phyloP scores from a whole-genome alignment of 2,797 vertebrate species.

The Periophthalmus magnuspinnatus region DNA sequence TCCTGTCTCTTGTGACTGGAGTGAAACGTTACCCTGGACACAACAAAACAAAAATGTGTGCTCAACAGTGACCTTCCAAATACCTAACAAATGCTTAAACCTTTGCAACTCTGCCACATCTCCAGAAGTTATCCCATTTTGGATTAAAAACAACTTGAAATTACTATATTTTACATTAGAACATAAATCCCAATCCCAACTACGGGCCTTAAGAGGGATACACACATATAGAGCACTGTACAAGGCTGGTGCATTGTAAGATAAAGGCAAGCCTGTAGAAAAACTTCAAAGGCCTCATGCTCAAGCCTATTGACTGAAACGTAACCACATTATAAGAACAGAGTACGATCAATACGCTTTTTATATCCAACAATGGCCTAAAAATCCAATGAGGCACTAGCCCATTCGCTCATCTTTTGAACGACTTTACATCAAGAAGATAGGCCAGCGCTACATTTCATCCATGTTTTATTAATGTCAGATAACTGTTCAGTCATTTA shows the following conservation, averaged over 20 bases:
- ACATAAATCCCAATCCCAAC: not conserved
- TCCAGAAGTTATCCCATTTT: no score
- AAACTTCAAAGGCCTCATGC: not conserved
- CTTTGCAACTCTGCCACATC: no score
- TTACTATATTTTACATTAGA: no score
- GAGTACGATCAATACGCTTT: constrained; percentile 19
- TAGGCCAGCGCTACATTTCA: not conserved
- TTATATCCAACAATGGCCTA: constrained; percentile 37
- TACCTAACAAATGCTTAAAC: no score
- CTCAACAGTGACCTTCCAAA: no score
- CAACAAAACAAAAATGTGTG: no score
- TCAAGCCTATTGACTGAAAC: not conserved
- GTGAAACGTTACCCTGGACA: no score
- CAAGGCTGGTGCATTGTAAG: not conserved
- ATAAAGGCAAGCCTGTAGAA: not conserved
- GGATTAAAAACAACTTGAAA: no score
- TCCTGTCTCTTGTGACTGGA: no score
- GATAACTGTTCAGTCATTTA: constrained; percentile 24
- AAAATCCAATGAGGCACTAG: constrained; percentile 48
- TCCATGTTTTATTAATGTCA: constrained; percentile 24
- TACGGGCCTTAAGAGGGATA: not conserved
- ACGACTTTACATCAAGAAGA: constrained; percentile 5
- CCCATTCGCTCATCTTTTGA: constrained; percentile 42
- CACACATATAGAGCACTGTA: not conserved
- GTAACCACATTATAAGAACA: constrained; percentile 16